phyloP scores from a whole-genome alignment of 1,140 invertebrate genomes.

The Belonocnema kinseyi region DNA sequence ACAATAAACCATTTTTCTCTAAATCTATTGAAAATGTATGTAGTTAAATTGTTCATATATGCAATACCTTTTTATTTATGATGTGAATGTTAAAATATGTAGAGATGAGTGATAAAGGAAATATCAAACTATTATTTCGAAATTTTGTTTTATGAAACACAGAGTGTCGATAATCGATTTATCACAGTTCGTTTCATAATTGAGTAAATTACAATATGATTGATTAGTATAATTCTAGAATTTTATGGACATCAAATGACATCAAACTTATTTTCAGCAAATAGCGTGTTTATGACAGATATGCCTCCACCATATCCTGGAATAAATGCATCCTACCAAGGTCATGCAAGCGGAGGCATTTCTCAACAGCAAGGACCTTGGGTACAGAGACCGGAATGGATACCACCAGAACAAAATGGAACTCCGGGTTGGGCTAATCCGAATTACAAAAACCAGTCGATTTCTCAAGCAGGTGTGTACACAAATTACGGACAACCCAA shows the following conservation, averaged over 20 bases:
- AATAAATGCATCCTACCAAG: conserved; percentile 78
- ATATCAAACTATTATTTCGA: too few relatives aligned
- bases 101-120: too few relatives aligned
- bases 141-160: too few relatives aligned
- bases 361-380: conserved; percentile 58
- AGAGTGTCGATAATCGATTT: too few relatives aligned
- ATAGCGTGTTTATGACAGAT: conserved; percentile 92
- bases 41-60: too few relatives aligned
- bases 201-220: too few relatives aligned
- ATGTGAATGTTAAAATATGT: too few relatives aligned
- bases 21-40: too few relatives aligned
- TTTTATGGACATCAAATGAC: background rate
- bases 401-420: conserved; percentile 61
- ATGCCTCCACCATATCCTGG: conserved; percentile 97
- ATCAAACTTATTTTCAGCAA: conserved; percentile 76
- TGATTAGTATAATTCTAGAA: too few relatives aligned
- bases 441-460: conserved; percentile 69
- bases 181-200: too few relatives aligned
- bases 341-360: conserved; percentile 65
- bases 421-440: conserved; percentile 70
- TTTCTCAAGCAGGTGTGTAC: conserved; percentile 74
- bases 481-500: conserved; percentile 64
- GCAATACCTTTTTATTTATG: too few relatives aligned
- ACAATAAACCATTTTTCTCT: too few relatives aligned
- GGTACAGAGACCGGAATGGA: conserved; percentile 51